Evolutionary conservation across 1,140 invertebrate genomes (phyloP), one percentile per base, ranked within the genome.

Genomic region (Pogonus chalceus): DNA sequence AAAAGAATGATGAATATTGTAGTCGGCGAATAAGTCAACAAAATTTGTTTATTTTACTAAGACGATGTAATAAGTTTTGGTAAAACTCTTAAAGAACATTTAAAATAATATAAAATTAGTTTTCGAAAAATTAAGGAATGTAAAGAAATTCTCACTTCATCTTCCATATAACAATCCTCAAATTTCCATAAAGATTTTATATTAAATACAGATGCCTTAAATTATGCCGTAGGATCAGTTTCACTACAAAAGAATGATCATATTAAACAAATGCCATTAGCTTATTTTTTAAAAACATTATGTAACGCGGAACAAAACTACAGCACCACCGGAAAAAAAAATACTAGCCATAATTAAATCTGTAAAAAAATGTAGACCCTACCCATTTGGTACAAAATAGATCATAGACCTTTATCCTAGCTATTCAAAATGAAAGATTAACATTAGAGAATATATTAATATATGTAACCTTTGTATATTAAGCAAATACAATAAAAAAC

Each of bases 351-450:
- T 67, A 18, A 59, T 76, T n/a, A 68, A 64, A 61, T 68, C 68
- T 3, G 62, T 73, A 7, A 64, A 69, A 51, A 57, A 71, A 51
- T 74, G 72, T 47, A 35, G 63, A 23, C 62, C 62, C 10, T 68
- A 68, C 54, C 23, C 66, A 12, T 63, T 58, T 35, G 66, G 65
- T 20, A 56, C 35, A 51, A 59, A 62, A 53, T 66, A 3, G 64
- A 68, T 51, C 62, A 77, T 52, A 65, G 63, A 53, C 65, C 71
- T 3, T 58, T 76, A 21, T 4, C 14, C 4, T 31, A 14, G 26
- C 26, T 31, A 31, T 31, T 31, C 26, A 31, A 31, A 7, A 31
- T 31, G 26, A 31, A 31, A 31, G 14, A 31, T 14, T 14, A 31
- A 14, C 4, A 60, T 70, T 0, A 74, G 69, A 60, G 26, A 31